These are phyloP conservation scores for Apeltes quadracus DNA, from an alignment of 2,113 vertebrate genomes.

Conservation along the genomic window DNA sequence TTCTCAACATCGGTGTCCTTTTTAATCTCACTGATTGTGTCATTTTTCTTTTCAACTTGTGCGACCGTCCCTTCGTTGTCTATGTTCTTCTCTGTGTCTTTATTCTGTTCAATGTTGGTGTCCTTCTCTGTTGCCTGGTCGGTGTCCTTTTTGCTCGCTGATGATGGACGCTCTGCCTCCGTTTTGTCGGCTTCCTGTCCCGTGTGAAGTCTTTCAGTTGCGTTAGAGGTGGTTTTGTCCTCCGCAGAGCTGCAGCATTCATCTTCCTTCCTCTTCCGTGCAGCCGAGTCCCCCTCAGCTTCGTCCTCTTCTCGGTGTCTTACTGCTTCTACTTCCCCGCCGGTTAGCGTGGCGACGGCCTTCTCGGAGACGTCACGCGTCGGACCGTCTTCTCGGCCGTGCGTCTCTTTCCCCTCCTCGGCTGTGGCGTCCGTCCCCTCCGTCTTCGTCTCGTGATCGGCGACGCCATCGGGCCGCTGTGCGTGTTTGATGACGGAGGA, in stretches of 20 bases:
- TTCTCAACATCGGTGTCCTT: background rate
- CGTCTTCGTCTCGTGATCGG: background rate
- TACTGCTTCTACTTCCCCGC: background rate
- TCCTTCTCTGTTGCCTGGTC: background rate
- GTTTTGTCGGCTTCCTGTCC: slow-evolving; percentile 7
- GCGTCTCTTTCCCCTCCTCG: slow-evolving; percentile 3
- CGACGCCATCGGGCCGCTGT: background rate
- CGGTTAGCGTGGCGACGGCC: background rate
- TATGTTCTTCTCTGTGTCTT: background rate
- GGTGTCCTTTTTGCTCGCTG: slow-evolving; percentile 7
- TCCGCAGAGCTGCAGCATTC: background rate
- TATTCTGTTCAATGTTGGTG: too few relatives aligned
- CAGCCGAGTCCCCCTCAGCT: background rate
- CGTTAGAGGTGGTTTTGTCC: background rate
- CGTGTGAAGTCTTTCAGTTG: slow-evolving; percentile 1
- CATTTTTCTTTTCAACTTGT: background rate
- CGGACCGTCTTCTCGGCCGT: slow-evolving; percentile 26
- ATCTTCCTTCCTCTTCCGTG: background rate
- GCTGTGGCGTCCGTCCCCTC: background rate
- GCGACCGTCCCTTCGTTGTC: too few relatives aligned
- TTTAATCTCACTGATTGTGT: background rate
- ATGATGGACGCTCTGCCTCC: background rate
- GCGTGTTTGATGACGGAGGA: slow-evolving; percentile 8
- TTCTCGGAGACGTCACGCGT: background rate
- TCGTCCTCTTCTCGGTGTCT: slow-evolving; percentile 20